A percentile compares a stretch with the other conserved stretches of the same genome.
These are phyloP conservation scores for Cerastis leucographa DNA, from an alignment of 2,888 invertebrate genomes.

Conservation along the genomic window DNA sequence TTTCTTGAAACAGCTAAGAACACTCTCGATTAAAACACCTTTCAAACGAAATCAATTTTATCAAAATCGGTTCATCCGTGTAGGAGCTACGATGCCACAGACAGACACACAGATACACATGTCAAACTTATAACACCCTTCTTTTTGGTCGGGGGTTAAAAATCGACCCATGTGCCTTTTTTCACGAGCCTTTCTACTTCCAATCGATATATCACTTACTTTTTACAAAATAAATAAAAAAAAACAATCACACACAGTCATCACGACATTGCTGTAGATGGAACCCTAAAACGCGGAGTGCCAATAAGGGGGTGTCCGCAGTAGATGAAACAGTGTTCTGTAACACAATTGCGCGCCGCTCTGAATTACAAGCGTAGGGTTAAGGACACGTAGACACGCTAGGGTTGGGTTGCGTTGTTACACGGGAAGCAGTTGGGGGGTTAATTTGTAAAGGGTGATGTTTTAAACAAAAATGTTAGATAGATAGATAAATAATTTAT, in stretches of 20 bases:
- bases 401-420: conserved; percentile 60
- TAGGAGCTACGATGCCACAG: too few species aligned
- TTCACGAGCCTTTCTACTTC: neutral
- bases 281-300: conserved; percentile 56
- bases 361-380: conserved; percentile 81
- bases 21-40: too few species aligned
- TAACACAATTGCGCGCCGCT: conserved; percentile 72
- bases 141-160: too few species aligned
- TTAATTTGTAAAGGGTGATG: conserved; percentile 53
- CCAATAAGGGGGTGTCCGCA: conserved; percentile 62
- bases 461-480: neutral
- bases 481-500: too few species aligned
- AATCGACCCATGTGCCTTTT: neutral
- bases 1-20: too few species aligned
- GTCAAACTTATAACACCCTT: too few species aligned
- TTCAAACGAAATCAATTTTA: too few species aligned
- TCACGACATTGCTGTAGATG: conserved; percentile 9
- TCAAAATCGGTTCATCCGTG: too few species aligned
- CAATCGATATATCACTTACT: neutral
- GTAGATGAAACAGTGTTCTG: conserved; percentile 65
- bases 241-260: conserved; percentile 14
- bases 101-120: too few species aligned
- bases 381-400: conserved; percentile 77
- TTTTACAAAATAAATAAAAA: conserved; percentile 4
- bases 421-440: conserved; percentile 29